Percentiles rank a stretch among this genome's conserved stretches.
phyloP scores from a whole-genome alignment of 2,797 vertebrate genomes.

The Sebastes cheni region DNA sequence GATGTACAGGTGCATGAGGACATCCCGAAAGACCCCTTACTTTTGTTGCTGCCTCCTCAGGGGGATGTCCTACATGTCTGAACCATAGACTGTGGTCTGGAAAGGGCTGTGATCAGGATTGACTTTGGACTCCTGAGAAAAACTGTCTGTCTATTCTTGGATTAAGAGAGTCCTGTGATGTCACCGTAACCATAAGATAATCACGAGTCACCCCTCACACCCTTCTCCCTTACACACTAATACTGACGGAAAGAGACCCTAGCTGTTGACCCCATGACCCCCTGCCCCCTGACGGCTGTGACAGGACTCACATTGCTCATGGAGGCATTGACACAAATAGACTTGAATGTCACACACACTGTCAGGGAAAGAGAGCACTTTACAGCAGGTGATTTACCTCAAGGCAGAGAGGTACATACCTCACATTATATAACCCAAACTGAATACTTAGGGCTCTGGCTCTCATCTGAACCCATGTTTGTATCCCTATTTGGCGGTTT shows the following conservation, averaged over 20 bases:
- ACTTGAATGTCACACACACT: background rate
- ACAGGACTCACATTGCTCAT: slow-evolving; percentile 18
- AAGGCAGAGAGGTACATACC: background rate
- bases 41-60: background rate
- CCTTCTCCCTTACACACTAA: slow-evolving; percentile 3
- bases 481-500: background rate
- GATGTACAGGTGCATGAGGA: background rate
- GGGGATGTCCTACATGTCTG: background rate
- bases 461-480: background rate
- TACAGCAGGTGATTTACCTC: background rate
- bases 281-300: background rate
- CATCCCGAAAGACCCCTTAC: background rate
- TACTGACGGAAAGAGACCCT: background rate
- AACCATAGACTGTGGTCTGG: background rate
- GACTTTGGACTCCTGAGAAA: background rate
- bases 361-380: background rate
- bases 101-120: background rate
- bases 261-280: slow-evolving; percentile 1
- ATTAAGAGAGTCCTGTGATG: slow-evolving; percentile 11
- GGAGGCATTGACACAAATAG: slow-evolving; percentile 25
- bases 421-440: background rate
- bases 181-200: background rate
- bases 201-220: slow-evolving; percentile 1
- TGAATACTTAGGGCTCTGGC: background rate
- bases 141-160: background rate